Evolutionary conservation across 2,888 invertebrate genomes (phyloP).

Genomic region (Lasioglossum morio): DNA sequence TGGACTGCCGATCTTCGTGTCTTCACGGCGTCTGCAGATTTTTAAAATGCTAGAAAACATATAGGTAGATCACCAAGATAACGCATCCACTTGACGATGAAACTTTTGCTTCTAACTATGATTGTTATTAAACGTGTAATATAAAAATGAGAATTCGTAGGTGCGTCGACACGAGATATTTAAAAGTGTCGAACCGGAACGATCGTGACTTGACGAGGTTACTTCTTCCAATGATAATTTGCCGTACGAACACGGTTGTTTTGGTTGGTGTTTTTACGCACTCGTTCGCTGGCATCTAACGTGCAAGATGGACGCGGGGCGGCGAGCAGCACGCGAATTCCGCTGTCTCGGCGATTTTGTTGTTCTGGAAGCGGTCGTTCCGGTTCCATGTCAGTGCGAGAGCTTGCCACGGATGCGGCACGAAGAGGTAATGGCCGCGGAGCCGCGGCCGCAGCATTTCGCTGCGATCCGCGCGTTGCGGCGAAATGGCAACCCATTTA

Average conservation of each 20-base stretch:
- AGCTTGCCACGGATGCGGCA: not conserved
- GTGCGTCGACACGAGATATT: too few species aligned
- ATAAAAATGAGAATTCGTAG: not conserved
- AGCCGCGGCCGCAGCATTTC: slow-evolving; percentile 27
- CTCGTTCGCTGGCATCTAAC: not conserved
- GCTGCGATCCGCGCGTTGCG: slow-evolving; percentile 20
- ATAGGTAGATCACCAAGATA: too few species aligned
- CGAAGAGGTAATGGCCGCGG: not conserved
- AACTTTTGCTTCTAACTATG: too few species aligned
- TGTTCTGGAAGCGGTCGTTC: slow-evolving; percentile 16
- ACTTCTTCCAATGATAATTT: not conserved
- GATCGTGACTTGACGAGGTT: not conserved
- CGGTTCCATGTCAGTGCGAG: slow-evolving; percentile 15
- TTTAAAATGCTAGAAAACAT: too few species aligned
- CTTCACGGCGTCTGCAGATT: too few species aligned
- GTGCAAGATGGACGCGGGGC: not conserved
- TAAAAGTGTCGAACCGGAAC: not conserved
- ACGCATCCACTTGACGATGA: too few species aligned
- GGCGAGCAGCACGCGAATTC: not conserved
- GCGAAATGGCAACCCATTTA: slow-evolving; percentile 30
- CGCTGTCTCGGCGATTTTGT: not conserved
- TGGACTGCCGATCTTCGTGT: too few species aligned
- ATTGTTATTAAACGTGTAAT: too few species aligned
- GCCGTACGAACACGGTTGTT: not conserved
- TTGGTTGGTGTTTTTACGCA: not conserved